A percentile compares a stretch with the other conserved stretches of the same genome.
Evolutionary conservation across 2,113 vertebrate species (phyloP).

Genomic region (Gorilla gorilla): DNA sequence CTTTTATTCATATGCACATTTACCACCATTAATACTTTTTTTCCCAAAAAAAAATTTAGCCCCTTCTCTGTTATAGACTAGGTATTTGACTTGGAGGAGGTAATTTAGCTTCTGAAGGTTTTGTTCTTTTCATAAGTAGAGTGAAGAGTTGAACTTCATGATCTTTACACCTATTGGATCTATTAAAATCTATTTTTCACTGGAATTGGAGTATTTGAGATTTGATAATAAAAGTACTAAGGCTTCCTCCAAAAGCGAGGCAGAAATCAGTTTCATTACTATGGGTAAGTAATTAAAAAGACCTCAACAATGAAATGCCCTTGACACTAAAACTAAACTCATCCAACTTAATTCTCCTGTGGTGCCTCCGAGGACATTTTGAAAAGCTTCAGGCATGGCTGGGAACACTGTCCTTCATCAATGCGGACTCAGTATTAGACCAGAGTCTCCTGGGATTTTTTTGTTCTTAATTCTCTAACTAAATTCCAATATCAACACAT

Average conservation of each 20-base stretch:
- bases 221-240: neutral
- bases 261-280: neutral
- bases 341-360: neutral
- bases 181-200: neutral
- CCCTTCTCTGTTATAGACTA: neutral
- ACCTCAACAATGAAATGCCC: neutral
- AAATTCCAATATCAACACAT: neutral
- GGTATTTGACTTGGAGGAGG: neutral
- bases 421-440: neutral
- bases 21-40: neutral
- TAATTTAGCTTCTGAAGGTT: neutral
- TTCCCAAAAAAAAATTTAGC: neutral
- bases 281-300: slow-evolving; percentile 7
- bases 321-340: neutral
- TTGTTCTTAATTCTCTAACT: neutral
- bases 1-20: neutral
- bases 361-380: neutral
- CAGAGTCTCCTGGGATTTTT: neutral
- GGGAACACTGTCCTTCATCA: neutral
- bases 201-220: neutral
- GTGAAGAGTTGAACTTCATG: neutral
- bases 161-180: neutral
- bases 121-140: neutral
- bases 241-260: neutral
- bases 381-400: neutral